Conservation (phyloP, 2,888 invertebrate genomes). For the Lysandra coridon region DNA sequence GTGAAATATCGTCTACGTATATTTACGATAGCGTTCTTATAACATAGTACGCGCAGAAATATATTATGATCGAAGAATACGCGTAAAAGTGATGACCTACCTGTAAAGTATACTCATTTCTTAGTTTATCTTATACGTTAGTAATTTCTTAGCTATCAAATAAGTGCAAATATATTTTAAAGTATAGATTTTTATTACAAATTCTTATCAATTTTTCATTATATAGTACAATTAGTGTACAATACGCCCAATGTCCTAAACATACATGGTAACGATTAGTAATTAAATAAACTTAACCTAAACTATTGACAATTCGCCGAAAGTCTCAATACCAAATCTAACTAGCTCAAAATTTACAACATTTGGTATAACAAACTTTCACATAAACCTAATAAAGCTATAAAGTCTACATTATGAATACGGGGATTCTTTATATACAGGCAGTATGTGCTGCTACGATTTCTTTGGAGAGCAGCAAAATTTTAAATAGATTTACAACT, state of each 20-base stretch:
- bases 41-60: too few relatives aligned
- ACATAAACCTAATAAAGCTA: constrained; percentile 73
- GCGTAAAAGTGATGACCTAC: background rate
- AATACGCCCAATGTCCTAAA: constrained; percentile 55
- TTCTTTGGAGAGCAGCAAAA: constrained; percentile 33
- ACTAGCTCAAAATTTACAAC: constrained; percentile 73
- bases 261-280: constrained; percentile 67
- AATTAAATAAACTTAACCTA: constrained; percentile 65
- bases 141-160: background rate
- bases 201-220: constrained; percentile 49
- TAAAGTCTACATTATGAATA: constrained; percentile 73
- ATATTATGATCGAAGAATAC: background rate
- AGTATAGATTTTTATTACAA: constrained; percentile 58
- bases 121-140: background rate
- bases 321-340: constrained; percentile 73
- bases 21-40: background rate
- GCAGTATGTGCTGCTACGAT: constrained; percentile 37
- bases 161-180: constrained; percentile 19
- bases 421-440: constrained; percentile 59
- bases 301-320: constrained; percentile 72
- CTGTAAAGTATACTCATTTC: background rate
- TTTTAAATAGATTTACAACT: constrained; percentile 21
- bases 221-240: constrained; percentile 58
- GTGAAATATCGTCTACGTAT: background rate
- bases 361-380: constrained; percentile 77